These are phyloP conservation scores for Amblyopsis rosae DNA, from an alignment of 2,113 vertebrate genomes.

Conservation along the genomic window DNA sequence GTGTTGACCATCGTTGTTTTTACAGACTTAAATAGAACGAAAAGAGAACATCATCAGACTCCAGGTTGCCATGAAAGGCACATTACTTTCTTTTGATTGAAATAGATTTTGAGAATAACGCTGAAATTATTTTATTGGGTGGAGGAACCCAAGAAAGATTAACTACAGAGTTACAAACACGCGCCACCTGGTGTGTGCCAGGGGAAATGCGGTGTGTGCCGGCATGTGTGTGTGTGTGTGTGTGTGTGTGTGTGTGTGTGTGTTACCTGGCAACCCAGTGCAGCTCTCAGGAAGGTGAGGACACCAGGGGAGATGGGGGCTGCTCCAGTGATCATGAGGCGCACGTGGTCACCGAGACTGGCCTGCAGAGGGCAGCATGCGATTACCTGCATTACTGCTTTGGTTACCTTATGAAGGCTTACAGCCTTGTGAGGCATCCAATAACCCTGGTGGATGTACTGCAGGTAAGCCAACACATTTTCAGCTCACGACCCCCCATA, in stretches of 20 bases:
- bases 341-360: constrained; percentile 87
- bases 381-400: neutral
- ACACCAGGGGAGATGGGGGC: constrained; percentile 91
- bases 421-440: too few species aligned
- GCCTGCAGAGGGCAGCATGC: constrained; percentile 72
- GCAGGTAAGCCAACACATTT: too few species aligned
- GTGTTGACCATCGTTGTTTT: too few species aligned
- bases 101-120: too few species aligned
- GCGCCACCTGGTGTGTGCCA: neutral
- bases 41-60: neutral
- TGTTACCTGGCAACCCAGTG: constrained; percentile 92
- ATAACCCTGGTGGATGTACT: too few species aligned
- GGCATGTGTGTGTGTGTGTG: neutral
- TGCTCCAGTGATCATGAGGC: constrained; percentile 91
- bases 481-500: too few species aligned
- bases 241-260: constrained; percentile 30
- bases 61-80: neutral
- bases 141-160: neutral
- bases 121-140: neutral
- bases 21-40: neutral
- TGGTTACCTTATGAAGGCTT: too few species aligned
- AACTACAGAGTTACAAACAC: neutral
- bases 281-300: constrained; percentile 88
- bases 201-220: neutral
- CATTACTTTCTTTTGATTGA: neutral